Evolutionary conservation across 2,797 vertebrate species (phyloP).

Genomic region (Yasuhikotakia modesta): DNA sequence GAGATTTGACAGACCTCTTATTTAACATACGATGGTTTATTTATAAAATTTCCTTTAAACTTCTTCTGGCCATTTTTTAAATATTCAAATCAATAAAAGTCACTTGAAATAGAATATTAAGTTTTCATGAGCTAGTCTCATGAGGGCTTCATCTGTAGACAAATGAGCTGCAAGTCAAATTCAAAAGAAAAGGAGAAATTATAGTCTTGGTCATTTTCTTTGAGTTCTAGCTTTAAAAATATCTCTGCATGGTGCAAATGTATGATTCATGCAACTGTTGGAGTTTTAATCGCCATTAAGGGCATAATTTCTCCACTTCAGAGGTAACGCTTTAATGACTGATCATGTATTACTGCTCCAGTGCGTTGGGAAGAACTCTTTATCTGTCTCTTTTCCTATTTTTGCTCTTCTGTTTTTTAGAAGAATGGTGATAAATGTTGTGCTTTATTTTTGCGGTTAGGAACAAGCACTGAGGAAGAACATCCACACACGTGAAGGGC

Average conservation of each 20-base stretch:
- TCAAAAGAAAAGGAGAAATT: slow-evolving; percentile 42
- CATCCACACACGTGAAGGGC: background rate
- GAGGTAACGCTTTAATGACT: slow-evolving; percentile 53
- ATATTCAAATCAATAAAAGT: slow-evolving; percentile 50
- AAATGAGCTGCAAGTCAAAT: slow-evolving; percentile 38
- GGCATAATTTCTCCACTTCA: slow-evolving; percentile 59
- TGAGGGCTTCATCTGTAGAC: slow-evolving; percentile 48
- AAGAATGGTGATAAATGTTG: background rate
- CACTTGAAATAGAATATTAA: slow-evolving; percentile 60
- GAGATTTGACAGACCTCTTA: background rate
- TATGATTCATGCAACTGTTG: slow-evolving; percentile 54
- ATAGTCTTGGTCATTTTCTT: slow-evolving; percentile 49
- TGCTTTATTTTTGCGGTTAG: slow-evolving; percentile 6
- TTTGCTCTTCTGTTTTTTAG: background rate
- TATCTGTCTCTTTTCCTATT: slow-evolving; percentile 10
- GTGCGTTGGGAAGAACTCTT: slow-evolving; percentile 27
- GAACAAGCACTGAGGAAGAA: background rate
- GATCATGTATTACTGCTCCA: slow-evolving; percentile 54
- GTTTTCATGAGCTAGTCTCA: slow-evolving; percentile 47
- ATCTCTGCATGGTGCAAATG: slow-evolving; percentile 42
- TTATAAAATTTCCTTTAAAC: slow-evolving; percentile 39
- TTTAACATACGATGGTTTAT: slow-evolving; percentile 38
- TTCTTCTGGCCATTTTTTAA: slow-evolving; percentile 38
- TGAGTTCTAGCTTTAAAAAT: slow-evolving; percentile 51
- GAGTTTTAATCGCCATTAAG: slow-evolving; percentile 57